phyloP scores from a whole-genome alignment of 2,797 vertebrate species.

The Coranthus polyacanthus region DNA sequence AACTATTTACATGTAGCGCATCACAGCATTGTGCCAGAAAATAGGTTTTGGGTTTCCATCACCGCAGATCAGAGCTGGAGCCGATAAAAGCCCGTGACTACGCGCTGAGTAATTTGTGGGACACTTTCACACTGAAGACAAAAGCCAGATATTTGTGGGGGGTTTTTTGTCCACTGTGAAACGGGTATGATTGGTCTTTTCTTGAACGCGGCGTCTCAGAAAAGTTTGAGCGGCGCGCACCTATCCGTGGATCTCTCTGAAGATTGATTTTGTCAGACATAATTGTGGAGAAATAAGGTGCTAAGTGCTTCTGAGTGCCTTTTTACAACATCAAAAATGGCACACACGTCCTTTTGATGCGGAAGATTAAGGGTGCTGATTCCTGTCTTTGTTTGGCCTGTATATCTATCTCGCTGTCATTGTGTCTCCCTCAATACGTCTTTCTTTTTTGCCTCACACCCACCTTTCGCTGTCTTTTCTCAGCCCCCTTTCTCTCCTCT shows the following conservation, averaged over 20 bases:
- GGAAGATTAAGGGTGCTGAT: constrained; percentile 28
- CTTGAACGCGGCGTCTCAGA: no score
- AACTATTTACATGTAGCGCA: no score
- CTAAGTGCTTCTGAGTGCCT: constrained; percentile 26
- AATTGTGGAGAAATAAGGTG: constrained; percentile 28
- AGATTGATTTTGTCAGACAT: constrained; percentile 20
- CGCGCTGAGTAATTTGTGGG: no score
- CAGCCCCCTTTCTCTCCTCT: constrained; percentile 28
- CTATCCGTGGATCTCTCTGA: constrained; percentile 20
- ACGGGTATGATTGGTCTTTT: no score
- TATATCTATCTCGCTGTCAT: constrained; percentile 41
- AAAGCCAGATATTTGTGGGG: no score
- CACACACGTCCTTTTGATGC: constrained; percentile 28
- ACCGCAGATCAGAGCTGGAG: no score
- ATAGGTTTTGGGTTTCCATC: no score
- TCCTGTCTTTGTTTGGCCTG: constrained; percentile 48
- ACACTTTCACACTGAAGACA: no score
- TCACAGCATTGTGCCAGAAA: no score
- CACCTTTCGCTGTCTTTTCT: constrained; percentile 43
- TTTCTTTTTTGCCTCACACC: constrained; percentile 31
- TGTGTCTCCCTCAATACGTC: constrained; percentile 53
- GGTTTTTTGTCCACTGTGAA: no score
- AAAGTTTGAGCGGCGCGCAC: constrained; percentile 4
- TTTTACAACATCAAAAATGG: constrained; percentile 16
- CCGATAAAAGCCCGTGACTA: no score